Conservation (phyloP, 2,113 vertebrate species). For the Galeopterus variegatus region DNA sequence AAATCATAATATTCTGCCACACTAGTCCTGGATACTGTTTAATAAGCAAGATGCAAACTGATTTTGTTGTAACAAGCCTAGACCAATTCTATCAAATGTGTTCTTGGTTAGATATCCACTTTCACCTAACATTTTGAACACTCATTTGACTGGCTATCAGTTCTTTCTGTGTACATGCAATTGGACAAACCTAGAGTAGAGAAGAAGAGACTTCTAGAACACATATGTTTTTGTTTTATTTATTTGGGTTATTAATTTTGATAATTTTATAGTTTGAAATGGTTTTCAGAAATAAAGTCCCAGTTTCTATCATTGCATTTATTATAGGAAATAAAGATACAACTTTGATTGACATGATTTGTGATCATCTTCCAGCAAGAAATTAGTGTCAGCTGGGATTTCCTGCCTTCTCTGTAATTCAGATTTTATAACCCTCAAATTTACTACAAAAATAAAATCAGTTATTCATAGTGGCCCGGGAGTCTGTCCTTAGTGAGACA, state of each 20-base stretch:
- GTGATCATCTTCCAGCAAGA: neutral
- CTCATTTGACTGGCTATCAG: neutral
- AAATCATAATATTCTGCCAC: too few species aligned
- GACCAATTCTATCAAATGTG: too few species aligned
- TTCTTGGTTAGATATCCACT: too few species aligned
- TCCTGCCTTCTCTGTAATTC: neutral
- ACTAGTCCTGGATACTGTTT: too few species aligned
- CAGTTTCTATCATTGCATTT: neutral
- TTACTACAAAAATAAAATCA: neutral
- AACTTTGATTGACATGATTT: neutral
- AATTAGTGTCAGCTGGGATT: neutral
- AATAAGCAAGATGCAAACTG: too few species aligned
- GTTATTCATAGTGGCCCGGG: neutral
- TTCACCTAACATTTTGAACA: too few species aligned
- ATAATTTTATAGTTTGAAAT: neutral
- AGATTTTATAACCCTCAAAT: neutral
- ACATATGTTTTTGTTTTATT: neutral
- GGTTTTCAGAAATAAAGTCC: constrained; percentile 16
- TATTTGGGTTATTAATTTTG: neutral
- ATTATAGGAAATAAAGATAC: neutral
- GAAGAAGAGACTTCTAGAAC: neutral
- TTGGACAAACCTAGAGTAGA: neutral
- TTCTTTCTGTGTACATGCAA: neutral
- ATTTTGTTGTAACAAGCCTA: too few species aligned
- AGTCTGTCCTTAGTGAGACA: neutral